phyloP scores from a whole-genome alignment of 2,113 vertebrate genomes.

The Carassius gibelio region DNA sequence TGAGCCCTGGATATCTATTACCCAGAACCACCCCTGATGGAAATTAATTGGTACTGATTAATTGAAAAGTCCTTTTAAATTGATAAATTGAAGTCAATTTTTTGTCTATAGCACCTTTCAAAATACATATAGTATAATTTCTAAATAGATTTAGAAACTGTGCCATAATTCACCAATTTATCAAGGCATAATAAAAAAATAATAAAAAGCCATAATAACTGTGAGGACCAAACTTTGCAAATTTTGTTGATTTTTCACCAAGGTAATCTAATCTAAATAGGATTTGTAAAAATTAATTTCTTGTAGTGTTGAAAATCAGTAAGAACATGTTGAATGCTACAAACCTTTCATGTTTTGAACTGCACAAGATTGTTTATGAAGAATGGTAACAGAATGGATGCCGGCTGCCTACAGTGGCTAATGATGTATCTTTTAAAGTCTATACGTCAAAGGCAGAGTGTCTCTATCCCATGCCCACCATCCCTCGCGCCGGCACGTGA shows the following conservation, averaged over 20 bases:
- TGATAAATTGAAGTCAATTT: no score
- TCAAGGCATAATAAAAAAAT: not conserved
- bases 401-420: not conserved
- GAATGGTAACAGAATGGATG: not conserved
- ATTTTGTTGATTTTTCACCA: not conserved
- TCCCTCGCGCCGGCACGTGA: constrained; percentile 1
- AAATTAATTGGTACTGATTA: no score
- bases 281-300: not conserved
- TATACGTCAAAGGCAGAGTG: not conserved
- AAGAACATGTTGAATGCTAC: not conserved
- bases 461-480: not conserved
- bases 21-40: no score
- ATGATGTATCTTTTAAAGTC: not conserved
- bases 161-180: not conserved
- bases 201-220: not conserved
- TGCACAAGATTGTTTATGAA: not conserved
- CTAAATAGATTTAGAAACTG: not conserved
- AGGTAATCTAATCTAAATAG: not conserved
- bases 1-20: no score
- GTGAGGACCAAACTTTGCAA: not conserved
- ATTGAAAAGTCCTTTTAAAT: no score
- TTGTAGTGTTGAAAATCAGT: not conserved
- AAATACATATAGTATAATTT: not conserved
- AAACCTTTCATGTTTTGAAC: not conserved
- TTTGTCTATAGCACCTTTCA: no score